phyloP scores from a whole-genome alignment of 64 coral and sea anemone species.

The Platygyra sinensis region DNA sequence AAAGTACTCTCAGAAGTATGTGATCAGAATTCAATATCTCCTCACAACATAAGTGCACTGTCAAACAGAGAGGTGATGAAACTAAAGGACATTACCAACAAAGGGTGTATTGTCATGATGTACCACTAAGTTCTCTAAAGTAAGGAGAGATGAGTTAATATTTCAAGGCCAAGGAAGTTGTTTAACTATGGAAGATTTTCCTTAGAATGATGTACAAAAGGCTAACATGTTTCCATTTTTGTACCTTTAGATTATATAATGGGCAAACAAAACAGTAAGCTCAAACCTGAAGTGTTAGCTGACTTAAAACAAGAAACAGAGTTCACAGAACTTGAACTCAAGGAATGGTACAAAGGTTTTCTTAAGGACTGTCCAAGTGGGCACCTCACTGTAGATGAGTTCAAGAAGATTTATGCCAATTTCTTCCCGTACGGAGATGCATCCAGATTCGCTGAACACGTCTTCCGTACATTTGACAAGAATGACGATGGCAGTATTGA shows the following conservation, averaged over 20 bases:
- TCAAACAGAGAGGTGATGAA: too few relatives aligned
- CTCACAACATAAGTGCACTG: too few relatives aligned
- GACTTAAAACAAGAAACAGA: slow-evolving; percentile 62
- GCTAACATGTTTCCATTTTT: background rate
- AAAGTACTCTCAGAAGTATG: too few relatives aligned
- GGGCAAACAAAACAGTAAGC: slow-evolving; percentile 85
- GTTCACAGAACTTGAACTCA: slow-evolving; percentile 68
- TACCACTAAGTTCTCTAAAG: too few relatives aligned
- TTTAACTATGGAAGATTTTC: background rate
- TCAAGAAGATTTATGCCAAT: slow-evolving; percentile 77
- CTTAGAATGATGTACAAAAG: background rate
- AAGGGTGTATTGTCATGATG: too few relatives aligned
- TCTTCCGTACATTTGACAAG: slow-evolving; percentile 74
- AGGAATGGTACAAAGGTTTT: slow-evolving; percentile 86
- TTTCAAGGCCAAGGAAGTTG: too few relatives aligned
- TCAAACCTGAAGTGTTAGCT: slow-evolving; percentile 74
- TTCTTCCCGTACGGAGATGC: slow-evolving; percentile 88
- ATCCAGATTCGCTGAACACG: slow-evolving; percentile 75
- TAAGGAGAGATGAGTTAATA: too few relatives aligned
- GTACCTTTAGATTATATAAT: slow-evolving; percentile 26
- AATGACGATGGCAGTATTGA: slow-evolving; percentile 81
- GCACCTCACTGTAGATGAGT: slow-evolving; percentile 70
- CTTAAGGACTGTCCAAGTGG: slow-evolving; percentile 68
- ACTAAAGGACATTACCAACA: too few relatives aligned
- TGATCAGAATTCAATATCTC: too few relatives aligned